These are phyloP conservation scores for Diadumene lineata DNA, from an alignment of 92 coral and sea anemone species.

Conservation along the genomic window DNA sequence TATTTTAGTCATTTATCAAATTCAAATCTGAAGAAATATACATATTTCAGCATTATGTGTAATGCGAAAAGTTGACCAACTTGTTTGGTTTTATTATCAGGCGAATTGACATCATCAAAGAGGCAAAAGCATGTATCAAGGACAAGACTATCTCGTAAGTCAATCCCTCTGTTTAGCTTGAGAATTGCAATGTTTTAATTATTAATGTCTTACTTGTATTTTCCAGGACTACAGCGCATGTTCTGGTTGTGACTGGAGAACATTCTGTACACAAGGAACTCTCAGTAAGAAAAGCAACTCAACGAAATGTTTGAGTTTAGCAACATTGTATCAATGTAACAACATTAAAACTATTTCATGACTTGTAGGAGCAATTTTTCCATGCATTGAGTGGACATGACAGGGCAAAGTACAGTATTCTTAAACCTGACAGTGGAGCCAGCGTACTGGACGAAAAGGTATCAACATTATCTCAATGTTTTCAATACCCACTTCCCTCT, in stretches of 20 bases:
- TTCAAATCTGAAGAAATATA: too few species aligned
- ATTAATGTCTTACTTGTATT: too few species aligned
- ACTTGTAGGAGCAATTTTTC: slow-evolving; percentile 69
- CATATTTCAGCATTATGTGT: too few species aligned
- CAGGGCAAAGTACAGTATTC: slow-evolving; percentile 85
- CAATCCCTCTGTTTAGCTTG: too few species aligned
- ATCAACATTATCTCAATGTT: too few species aligned
- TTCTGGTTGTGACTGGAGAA: slow-evolving; percentile 96
- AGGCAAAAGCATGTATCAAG: slow-evolving; percentile 56
- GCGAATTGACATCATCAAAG: slow-evolving; percentile 75
- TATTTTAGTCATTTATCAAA: too few species aligned
- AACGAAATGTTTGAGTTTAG: background rate
- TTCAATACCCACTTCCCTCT: too few species aligned
- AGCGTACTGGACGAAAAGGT: slow-evolving; percentile 98
- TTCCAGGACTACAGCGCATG: slow-evolving; percentile 59
- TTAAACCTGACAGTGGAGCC: slow-evolving; percentile 97
- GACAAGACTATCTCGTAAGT: slow-evolving; percentile 47
- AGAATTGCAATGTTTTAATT: too few species aligned
- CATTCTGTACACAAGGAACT: slow-evolving; percentile 85
- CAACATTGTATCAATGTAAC: background rate
- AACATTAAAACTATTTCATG: background rate
- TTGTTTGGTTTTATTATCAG: slow-evolving; percentile 32
- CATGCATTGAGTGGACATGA: slow-evolving; percentile 74
- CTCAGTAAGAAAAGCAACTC: slow-evolving; percentile 47
- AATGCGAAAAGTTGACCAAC: background rate